These are phyloP conservation scores for Hoplias malabaricus DNA, from an alignment of 2,113 vertebrate species.

Conservation along the genomic window DNA sequence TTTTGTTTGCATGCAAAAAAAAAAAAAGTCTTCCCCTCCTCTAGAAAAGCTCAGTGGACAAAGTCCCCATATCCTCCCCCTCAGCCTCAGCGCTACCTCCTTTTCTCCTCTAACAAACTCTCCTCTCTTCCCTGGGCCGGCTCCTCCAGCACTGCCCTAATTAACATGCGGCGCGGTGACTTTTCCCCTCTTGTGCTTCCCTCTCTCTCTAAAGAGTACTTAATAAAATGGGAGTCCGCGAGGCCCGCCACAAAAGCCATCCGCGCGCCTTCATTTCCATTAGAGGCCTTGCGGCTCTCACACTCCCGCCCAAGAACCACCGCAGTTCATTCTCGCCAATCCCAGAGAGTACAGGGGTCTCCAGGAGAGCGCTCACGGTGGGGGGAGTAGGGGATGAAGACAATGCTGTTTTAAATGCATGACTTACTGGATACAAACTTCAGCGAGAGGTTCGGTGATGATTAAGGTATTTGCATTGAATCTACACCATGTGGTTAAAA, in stretches of 20 bases:
- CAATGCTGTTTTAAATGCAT: background rate
- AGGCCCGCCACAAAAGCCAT: conserved; percentile 68
- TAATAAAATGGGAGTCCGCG: conserved; percentile 75
- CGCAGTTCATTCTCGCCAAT: conserved; percentile 67
- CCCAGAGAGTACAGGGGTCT: conserved; percentile 53
- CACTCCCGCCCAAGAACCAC: conserved; percentile 58
- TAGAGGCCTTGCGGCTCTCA: conserved; percentile 65
- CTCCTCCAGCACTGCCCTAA: conserved; percentile 68
- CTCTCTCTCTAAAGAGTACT: conserved; percentile 76
- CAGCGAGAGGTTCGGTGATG: background rate
- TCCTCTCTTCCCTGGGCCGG: conserved; percentile 51
- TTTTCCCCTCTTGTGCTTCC: conserved; percentile 71
- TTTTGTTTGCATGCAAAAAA: conserved; percentile 62
- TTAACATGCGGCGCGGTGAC: conserved; percentile 76
- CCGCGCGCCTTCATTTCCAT: conserved; percentile 62
- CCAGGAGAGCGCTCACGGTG: conserved; percentile 11
- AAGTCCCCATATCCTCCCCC: conserved; percentile 25
- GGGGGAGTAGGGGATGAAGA: background rate
- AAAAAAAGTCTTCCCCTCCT: conserved; percentile 53
- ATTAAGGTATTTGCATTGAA: background rate
- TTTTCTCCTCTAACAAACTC: conserved; percentile 66
- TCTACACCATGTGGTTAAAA: background rate
- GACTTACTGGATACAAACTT: background rate
- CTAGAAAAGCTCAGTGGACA: conserved; percentile 47
- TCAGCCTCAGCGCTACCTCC: background rate